These are phyloP conservation scores for Leptatherina wallacei DNA, from an alignment of 2,797 vertebrate species.

Conservation along the genomic window DNA sequence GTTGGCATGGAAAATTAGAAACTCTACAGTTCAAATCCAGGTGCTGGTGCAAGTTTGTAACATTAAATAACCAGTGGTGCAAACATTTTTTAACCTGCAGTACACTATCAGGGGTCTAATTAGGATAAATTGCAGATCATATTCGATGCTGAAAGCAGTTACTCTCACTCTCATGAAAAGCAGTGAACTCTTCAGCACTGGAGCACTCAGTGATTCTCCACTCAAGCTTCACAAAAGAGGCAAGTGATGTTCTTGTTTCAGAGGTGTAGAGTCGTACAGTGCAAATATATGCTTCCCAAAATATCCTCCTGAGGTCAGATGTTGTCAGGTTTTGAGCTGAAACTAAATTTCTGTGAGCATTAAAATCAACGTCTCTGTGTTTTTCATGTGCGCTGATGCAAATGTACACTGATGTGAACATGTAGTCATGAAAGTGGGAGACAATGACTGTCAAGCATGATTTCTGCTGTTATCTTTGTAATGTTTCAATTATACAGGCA, in stretches of 20 bases:
- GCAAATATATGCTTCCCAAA: slow-evolving; percentile 63
- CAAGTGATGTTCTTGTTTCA: slow-evolving; percentile 40
- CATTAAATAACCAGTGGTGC: slow-evolving; percentile 15
- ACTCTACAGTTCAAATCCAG: slow-evolving; percentile 17
- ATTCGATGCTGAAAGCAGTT: slow-evolving; percentile 30
- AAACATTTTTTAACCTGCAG: slow-evolving; percentile 21
- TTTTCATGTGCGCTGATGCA: slow-evolving; percentile 3
- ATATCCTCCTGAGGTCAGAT: slow-evolving; percentile 63
- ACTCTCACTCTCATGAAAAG: slow-evolving; percentile 35
- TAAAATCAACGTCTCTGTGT: slow-evolving; percentile 53
- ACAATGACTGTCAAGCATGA: slow-evolving; percentile 14
- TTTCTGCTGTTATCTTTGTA: background rate
- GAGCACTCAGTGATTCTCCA: slow-evolving; percentile 24
- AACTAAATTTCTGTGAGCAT: slow-evolving; percentile 48
- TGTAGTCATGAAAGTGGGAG: slow-evolving; percentile 12
- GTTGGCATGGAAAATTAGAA: slow-evolving; percentile 26
- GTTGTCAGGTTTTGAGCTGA: slow-evolving; percentile 45
- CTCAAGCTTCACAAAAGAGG: slow-evolving; percentile 36
- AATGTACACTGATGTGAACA: slow-evolving; percentile 10
- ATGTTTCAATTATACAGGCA: background rate
- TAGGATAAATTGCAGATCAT: slow-evolving; percentile 40
- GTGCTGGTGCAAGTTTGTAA: slow-evolving; percentile 23
- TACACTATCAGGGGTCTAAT: slow-evolving; percentile 34
- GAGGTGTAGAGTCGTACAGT: slow-evolving; percentile 45
- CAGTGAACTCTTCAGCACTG: slow-evolving; percentile 20